Evolutionary conservation across 2,797 vertebrate species (phyloP).

Genomic region (Sebastes wilsoni): DNA sequence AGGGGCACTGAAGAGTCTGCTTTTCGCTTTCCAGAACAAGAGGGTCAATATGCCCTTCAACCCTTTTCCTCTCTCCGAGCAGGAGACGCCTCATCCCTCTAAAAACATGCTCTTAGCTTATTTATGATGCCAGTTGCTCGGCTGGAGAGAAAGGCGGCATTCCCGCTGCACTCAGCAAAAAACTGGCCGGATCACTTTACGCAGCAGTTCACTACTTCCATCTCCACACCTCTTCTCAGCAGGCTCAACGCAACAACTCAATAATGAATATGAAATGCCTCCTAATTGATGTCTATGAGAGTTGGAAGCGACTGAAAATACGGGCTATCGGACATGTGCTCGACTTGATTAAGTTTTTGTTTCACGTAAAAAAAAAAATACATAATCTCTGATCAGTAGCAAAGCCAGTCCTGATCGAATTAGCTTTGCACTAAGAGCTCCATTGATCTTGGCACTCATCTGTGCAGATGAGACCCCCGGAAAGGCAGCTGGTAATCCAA

Average conservation of each 20-base stretch:
- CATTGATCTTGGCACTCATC: slow-evolving; percentile 84
- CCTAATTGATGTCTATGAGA: slow-evolving; percentile 74
- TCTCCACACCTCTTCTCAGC: slow-evolving; percentile 62
- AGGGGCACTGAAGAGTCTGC: slow-evolving; percentile 69
- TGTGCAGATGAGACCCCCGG: slow-evolving; percentile 74
- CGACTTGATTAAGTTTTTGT: slow-evolving; percentile 75
- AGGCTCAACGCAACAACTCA: slow-evolving; percentile 69
- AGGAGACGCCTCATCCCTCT: slow-evolving; percentile 66
- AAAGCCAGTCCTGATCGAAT: slow-evolving; percentile 79
- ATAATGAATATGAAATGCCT: slow-evolving; percentile 78
- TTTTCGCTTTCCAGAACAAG: slow-evolving; percentile 73
- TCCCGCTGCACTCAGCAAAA: slow-evolving; percentile 76
- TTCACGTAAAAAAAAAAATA: slow-evolving; percentile 44
- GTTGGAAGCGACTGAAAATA: slow-evolving; percentile 60
- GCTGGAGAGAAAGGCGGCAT: slow-evolving; percentile 56
- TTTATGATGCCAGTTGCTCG: slow-evolving; percentile 73
- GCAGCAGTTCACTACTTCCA: slow-evolving; percentile 62
- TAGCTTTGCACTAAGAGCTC: slow-evolving; percentile 82
- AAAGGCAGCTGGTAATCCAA: slow-evolving; percentile 82
- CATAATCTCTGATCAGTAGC: slow-evolving; percentile 73
- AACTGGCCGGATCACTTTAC: slow-evolving; percentile 64
- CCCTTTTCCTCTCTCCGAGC: slow-evolving; percentile 55
- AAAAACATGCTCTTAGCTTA: slow-evolving; percentile 67
- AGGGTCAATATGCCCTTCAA: slow-evolving; percentile 76
- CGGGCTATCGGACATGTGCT: slow-evolving; percentile 53